Percentiles rank a stretch among this genome's conserved stretches.
phyloP scores from a whole-genome alignment of 2,797 vertebrate species.

The Enteromius unitaeniatus region DNA sequence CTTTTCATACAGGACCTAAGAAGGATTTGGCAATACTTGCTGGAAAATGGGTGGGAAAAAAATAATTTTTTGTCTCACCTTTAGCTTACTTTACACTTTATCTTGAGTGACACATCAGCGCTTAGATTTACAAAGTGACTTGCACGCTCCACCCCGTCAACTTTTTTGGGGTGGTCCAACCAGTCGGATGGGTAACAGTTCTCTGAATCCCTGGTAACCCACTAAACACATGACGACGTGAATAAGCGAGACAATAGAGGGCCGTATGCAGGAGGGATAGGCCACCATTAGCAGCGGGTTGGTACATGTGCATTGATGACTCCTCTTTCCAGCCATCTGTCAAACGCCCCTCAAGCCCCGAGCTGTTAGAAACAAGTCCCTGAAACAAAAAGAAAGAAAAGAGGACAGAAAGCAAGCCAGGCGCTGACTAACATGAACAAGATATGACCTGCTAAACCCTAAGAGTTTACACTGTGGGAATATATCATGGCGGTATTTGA shows the following conservation, averaged over 20 bases:
- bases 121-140: conserved; percentile 15
- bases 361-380: conserved; percentile 19
- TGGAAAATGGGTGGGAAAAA: not conserved
- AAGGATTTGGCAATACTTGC: conserved; percentile 34
- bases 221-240: conserved; percentile 28
- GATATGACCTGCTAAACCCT: conserved; percentile 70
- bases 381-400: conserved; percentile 26
- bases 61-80: not conserved
- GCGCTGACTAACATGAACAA: conserved; percentile 63
- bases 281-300: conserved; percentile 69
- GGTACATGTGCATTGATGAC: conserved; percentile 72
- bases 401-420: conserved; percentile 44
- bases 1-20: not conserved
- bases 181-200: conserved; percentile 75
- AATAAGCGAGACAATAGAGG: conserved; percentile 15
- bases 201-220: conserved; percentile 59
- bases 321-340: conserved; percentile 44
- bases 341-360: conserved; percentile 55
- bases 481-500: not conserved
- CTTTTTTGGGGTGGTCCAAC: conserved; percentile 69
- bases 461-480: not conserved
- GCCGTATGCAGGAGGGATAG: conserved; percentile 43
- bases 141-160: conserved; percentile 45
- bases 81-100: conserved; percentile 17
- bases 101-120: conserved; percentile 46